Evolutionary conservation across 2,888 invertebrate genomes (phyloP).

Genomic region (Anaspis maculata): DNA sequence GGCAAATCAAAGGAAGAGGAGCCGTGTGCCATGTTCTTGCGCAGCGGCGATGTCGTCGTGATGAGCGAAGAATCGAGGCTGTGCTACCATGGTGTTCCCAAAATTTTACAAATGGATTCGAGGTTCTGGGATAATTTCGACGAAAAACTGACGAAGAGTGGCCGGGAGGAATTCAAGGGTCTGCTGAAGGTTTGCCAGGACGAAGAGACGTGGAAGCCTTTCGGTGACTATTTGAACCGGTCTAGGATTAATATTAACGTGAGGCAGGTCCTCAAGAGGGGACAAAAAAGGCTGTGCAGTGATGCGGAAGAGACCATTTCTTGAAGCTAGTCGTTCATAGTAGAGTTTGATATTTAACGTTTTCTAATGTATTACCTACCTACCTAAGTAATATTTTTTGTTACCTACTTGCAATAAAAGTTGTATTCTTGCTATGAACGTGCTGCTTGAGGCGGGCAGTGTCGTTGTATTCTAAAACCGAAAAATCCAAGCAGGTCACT

Average conservation of each 20-base stretch:
- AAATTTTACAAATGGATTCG: slow-evolving; percentile 53
- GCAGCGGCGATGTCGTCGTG: slow-evolving; percentile 84
- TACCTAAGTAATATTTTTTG: too few species aligned
- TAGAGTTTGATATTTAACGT: too few species aligned
- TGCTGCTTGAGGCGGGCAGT: too few species aligned
- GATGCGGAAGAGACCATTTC: too few species aligned
- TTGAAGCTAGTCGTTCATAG: too few species aligned
- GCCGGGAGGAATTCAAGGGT: slow-evolving; percentile 19
- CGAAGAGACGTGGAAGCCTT: slow-evolving; percentile 47
- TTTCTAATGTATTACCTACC: too few species aligned
- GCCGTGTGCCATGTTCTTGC: slow-evolving; percentile 64
- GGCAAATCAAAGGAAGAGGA: slow-evolving; percentile 60
- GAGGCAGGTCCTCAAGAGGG: slow-evolving; percentile 71
- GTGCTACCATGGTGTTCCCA: slow-evolving; percentile 91
- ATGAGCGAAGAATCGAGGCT: slow-evolving; percentile 82
- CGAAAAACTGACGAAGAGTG: slow-evolving; percentile 16
- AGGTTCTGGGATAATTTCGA: slow-evolving; percentile 43
- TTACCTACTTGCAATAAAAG: too few species aligned
- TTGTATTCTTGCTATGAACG: too few species aligned
- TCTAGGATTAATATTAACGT: slow-evolving; percentile 92
- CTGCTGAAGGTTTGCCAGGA: slow-evolving; percentile 31
- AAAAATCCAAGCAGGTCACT: too few species aligned
- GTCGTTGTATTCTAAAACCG: too few species aligned
- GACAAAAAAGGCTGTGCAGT: slow-evolving; percentile 47
- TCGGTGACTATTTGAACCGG: slow-evolving; percentile 53